A percentile compares a stretch with the other conserved stretches of the same genome.
Conservation (phyloP, 2,888 invertebrate genomes). For the Synergus itoensis region DNA sequence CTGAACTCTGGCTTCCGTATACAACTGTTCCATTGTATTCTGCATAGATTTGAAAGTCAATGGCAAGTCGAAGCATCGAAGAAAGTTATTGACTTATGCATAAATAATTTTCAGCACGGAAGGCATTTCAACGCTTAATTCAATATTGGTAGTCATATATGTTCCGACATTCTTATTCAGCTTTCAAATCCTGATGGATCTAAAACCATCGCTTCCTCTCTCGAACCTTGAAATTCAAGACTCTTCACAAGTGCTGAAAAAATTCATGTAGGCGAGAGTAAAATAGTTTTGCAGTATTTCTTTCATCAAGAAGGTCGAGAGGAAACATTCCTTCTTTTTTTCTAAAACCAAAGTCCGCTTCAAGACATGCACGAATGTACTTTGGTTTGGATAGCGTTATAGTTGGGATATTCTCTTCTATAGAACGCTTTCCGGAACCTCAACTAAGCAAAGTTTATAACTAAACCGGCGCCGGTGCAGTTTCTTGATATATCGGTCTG, state of each 20-base stretch:
- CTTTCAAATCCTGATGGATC: too few relatives aligned
- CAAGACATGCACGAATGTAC: not conserved
- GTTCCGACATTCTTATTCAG: too few relatives aligned
- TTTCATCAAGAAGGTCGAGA: not conserved
- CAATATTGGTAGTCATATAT: too few relatives aligned
- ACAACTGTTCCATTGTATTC: too few relatives aligned
- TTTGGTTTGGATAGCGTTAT: conserved; percentile 2
- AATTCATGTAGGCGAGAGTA: not conserved
- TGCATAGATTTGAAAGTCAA: too few relatives aligned
- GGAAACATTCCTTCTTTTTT: not conserved
- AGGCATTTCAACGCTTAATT: too few relatives aligned
- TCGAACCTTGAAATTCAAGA: not conserved
- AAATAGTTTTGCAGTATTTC: not conserved
- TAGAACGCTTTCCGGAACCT: conserved; percentile 49
- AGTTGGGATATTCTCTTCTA: conserved; percentile 34
- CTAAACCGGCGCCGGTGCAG: conserved; percentile 69
- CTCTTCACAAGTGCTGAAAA: not conserved
- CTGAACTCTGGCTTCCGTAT: too few relatives aligned
- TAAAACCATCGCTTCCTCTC: too few relatives aligned
- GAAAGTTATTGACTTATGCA: too few relatives aligned
- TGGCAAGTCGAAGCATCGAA: too few relatives aligned
- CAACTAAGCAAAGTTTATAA: conserved; percentile 64
- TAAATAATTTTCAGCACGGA: too few relatives aligned
- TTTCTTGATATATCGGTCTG: conserved; percentile 71
- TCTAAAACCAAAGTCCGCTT: not conserved